A percentile compares a stretch with the other conserved stretches of the same genome.
These are phyloP conservation scores for Stenichneumon culpator DNA, from an alignment of 2,888 invertebrate species.

Conservation along the genomic window DNA sequence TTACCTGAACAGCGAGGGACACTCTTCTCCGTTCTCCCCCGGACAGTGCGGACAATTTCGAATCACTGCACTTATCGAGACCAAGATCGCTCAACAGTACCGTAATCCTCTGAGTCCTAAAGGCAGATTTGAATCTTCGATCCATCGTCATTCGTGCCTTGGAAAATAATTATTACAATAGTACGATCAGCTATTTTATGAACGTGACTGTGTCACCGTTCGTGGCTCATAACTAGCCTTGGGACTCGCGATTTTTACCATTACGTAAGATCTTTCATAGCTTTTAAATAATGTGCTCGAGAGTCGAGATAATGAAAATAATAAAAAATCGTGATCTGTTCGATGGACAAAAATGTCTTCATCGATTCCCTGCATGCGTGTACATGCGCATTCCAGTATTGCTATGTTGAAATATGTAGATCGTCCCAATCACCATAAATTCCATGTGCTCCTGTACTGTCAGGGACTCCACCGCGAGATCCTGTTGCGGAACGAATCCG, in stretches of 20 bases:
- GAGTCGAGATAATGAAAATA: neutral
- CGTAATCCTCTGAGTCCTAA: slow-evolving; percentile 84
- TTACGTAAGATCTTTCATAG: slow-evolving; percentile 1
- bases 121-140: slow-evolving; percentile 83
- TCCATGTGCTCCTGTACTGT: slow-evolving; percentile 94
- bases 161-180: slow-evolving; percentile 5
- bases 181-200: neutral
- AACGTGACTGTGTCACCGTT: neutral
- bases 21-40: slow-evolving; percentile 96
- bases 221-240: neutral
- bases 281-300: neutral
- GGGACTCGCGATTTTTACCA: neutral
- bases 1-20: slow-evolving; percentile 94
- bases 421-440: slow-evolving; percentile 90
- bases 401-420: neutral
- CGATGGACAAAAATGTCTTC: neutral
- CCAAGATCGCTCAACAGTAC: slow-evolving; percentile 89
- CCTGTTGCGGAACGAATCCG: slow-evolving; percentile 95
- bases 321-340: neutral
- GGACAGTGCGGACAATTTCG: slow-evolving; percentile 91
- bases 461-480: slow-evolving; percentile 92
- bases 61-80: slow-evolving; percentile 90
- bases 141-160: slow-evolving; percentile 93
- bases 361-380: neutral
- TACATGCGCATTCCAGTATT: neutral